Percentiles rank a stretch among this genome's conserved stretches.
These are phyloP conservation scores for Abramis brama DNA, from an alignment of 2,113 vertebrate species.

Conservation along the genomic window DNA sequence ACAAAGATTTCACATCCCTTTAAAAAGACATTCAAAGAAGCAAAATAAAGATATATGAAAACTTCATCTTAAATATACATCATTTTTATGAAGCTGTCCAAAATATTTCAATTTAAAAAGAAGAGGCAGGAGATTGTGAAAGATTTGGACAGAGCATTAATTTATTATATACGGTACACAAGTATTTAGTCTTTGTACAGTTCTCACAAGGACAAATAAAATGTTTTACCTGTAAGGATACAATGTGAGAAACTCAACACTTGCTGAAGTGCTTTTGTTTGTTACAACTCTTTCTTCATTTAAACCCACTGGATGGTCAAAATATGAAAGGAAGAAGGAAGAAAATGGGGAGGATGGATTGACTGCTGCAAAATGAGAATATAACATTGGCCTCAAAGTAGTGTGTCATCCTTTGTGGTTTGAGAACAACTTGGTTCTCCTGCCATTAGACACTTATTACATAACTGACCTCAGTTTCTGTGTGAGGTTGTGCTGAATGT, in stretches of 20 bases:
- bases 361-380: not conserved
- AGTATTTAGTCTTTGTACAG: conserved; percentile 58
- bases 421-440: not conserved
- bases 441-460: not conserved
- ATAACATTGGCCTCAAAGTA: not conserved
- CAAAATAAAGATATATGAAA: not conserved
- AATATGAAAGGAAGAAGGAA: not conserved
- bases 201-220: conserved; percentile 48
- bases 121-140: not conserved
- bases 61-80: not conserved
- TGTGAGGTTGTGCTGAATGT: not conserved
- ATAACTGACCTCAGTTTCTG: not conserved
- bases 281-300: not conserved
- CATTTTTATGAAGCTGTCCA: not conserved
- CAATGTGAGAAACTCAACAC: conserved; percentile 21
- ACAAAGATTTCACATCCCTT: not conserved
- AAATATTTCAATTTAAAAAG: not conserved
- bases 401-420: not conserved
- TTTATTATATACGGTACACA: conserved; percentile 54
- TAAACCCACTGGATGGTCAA: not conserved
- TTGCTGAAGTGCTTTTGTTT: not conserved
- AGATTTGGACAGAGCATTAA: conserved; percentile 52
- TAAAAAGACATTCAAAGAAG: not conserved
- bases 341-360: not conserved
- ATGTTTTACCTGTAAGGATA: conserved; percentile 25